Evolutionary conservation across 2,888 invertebrate species (phyloP), one percentile per base, ranked within the genome.

Genomic region (Ceratothoa steindachneri): DNA sequence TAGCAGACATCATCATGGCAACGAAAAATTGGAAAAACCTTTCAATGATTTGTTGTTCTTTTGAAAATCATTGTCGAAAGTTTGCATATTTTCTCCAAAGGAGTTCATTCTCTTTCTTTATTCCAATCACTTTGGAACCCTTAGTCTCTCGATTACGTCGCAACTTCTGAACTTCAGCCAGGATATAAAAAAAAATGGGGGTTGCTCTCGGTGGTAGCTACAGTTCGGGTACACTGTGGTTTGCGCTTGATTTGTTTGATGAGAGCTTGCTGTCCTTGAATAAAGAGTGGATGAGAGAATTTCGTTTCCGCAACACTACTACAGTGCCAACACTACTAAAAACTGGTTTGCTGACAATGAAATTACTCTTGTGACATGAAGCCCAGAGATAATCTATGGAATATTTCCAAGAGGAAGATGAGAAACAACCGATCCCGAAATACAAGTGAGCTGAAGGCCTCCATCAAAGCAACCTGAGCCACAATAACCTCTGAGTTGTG

Each of bases 31-130:
- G 93, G 82, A 94, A 93, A 30, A 94, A 51, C 88, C 96, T 97
- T 84, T 96, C 96, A 0, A 97, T 93, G 84, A 97, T 95, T 86
- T 95, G 93, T 83, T 97, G 95, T 84, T 97, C 97, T 83, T 96
- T 95, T 75, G 91, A 88, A 84, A 97, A 95, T 83, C 96, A 95
- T 83, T 96, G 95, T 65, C 96, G 87, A 19, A 97, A 86, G 80
- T 91, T 88, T 1, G 95, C 93, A n/a, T 97, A 89, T 85, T 97
- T 96, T 76, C 94, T 88, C 97, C 97, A 97, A 64, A 97, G 85
- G 0, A 94, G 92, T 84, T 95, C 93, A 86, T 97, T 97, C 85
- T 97, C 97, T 82, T 93, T 90, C 85, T 96, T 95, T 90, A 97
- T 93, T 12, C 91, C 89, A 71, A 90, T 89, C 79, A 97, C 88